Evolutionary conservation across 2,113 vertebrate species (phyloP), one percentile per base, ranked within the genome.

Genomic region (Coptodon bakossiorum): DNA sequence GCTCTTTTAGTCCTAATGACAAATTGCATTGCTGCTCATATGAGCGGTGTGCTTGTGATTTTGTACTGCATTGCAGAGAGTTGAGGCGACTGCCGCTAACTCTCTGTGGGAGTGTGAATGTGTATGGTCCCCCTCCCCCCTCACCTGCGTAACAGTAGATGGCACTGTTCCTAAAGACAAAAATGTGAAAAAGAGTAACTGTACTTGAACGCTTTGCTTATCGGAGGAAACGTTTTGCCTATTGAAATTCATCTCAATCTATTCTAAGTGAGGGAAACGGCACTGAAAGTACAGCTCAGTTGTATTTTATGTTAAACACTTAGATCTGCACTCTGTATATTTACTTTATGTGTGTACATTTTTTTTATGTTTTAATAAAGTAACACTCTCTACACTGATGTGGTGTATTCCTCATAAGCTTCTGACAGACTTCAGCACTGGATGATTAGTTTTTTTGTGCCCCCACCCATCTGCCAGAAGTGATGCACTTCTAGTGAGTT

Each of bases 41-140:
- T 43, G 79, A 89, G 80, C 81, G 50, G 36, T 27, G 43, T 45
- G 59, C 81, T 76, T 86, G 78, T 90, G 29, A 80, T 53, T 83
- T 17, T 54, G 19, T 94, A 79, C 94, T 94, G 94, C 93, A 95
- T 93, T 94, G 94, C 95, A 94, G 93, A 91, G 85, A 84, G 56
- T 76, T 80, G 85, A 56, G 85, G 48, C 17, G 29, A 68, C 81
- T 27, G 48, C 57, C 56, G 8, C 31, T 81, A 50, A 80, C 19
- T 54, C 48, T 13, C 29, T 13, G n/a, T 81, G 59, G 71, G 80
- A 8, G 73, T 24, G 43, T 22, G 34, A 4, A 12, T 2, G 36
- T 38, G 57, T 50, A 27, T 43, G 14, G 59, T 76, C 34, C 76
- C n/a, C 36, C 22, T 48, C 43, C 40, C 85, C 36, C 38, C n/a